Evolutionary conservation across 1,140 invertebrate genomes (phyloP).

Genomic region (Anastrepha ludens): DNA sequence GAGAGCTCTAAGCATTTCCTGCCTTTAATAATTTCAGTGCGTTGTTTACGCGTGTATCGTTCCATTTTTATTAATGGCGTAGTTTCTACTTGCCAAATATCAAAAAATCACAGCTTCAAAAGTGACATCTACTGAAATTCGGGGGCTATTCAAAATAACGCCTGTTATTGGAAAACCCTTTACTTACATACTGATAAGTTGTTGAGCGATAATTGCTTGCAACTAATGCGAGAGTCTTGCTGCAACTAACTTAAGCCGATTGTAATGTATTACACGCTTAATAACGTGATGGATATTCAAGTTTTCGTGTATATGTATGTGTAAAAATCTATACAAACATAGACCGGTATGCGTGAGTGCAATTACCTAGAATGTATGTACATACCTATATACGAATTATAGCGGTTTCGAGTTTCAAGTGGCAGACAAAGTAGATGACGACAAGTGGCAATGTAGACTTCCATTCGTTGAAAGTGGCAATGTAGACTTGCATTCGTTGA

Average conservation of each 20-base stretch:
- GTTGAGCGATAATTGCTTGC: background rate
- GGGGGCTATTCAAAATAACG: too few species aligned
- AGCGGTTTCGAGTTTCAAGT: background rate
- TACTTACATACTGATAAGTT: background rate
- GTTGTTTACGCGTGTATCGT: too few species aligned
- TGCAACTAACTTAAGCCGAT: slow-evolving; percentile 37
- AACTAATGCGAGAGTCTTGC: background rate
- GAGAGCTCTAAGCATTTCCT: background rate
- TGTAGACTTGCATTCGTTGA: background rate
- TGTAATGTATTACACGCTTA: slow-evolving; percentile 29
- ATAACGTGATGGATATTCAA: slow-evolving; percentile 45
- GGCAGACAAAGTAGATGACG: background rate
- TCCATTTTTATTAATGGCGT: too few species aligned
- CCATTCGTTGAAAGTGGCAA: background rate
- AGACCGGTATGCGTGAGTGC: too few species aligned
- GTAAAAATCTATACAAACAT: background rate
- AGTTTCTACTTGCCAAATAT: too few species aligned
- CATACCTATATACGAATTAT: background rate
- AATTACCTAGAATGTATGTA: background rate
- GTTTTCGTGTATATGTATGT: background rate
- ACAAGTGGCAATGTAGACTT: slow-evolving; percentile 6
- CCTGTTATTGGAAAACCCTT: too few species aligned
- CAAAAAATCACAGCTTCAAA: too few species aligned
- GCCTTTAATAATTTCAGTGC: too few species aligned
- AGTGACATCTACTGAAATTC: too few species aligned